A percentile compares a stretch with the other conserved stretches of the same genome.
Evolutionary conservation across 1,140 invertebrate species (phyloP).

Genomic region (Zaprionus lachaisei): DNA sequence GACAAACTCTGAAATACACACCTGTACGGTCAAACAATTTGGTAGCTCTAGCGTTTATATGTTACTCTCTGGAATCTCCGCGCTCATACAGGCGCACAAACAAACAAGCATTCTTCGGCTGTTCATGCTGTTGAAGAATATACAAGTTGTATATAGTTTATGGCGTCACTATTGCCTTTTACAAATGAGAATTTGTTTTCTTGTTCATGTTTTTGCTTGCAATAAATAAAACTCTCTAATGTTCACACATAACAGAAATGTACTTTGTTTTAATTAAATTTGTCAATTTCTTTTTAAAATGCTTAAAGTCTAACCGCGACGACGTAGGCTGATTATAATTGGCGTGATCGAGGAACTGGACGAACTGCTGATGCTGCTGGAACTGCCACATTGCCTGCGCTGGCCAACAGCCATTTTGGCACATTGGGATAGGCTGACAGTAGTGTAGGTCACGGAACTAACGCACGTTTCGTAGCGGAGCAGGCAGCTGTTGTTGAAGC

Average conservation of each 20-base stretch:
- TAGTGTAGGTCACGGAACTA: slow-evolving; percentile 34
- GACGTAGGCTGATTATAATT: slow-evolving; percentile 54
- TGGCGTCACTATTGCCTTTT: too few relatives aligned
- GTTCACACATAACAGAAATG: too few relatives aligned
- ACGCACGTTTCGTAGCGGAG: slow-evolving; percentile 51
- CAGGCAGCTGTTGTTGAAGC: slow-evolving; percentile 57
- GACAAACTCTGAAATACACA: too few relatives aligned
- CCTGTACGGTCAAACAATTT: too few relatives aligned
- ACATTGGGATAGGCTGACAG: slow-evolving; percentile 38
- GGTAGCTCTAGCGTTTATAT: too few relatives aligned
- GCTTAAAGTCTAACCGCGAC: slow-evolving; percentile 16
- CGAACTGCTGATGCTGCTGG: slow-evolving; percentile 24
- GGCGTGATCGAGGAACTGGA: slow-evolving; percentile 28
- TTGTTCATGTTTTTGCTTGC: too few relatives aligned
- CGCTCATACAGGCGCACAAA: too few relatives aligned
- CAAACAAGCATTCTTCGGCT: too few relatives aligned
- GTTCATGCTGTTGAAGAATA: neutral
- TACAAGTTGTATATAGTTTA: too few relatives aligned
- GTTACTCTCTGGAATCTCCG: too few relatives aligned
- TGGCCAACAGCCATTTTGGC: slow-evolving; percentile 38
- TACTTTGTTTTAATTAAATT: neutral
- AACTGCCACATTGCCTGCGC: slow-evolving; percentile 43
- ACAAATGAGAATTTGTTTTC: too few relatives aligned
- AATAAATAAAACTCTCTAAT: too few relatives aligned
- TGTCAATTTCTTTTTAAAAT: slow-evolving; percentile 3